A percentile compares a stretch with the other conserved stretches of the same genome.
Evolutionary conservation across 2,797 vertebrate genomes (phyloP).

Genomic region (Diplodus sargus): DNA sequence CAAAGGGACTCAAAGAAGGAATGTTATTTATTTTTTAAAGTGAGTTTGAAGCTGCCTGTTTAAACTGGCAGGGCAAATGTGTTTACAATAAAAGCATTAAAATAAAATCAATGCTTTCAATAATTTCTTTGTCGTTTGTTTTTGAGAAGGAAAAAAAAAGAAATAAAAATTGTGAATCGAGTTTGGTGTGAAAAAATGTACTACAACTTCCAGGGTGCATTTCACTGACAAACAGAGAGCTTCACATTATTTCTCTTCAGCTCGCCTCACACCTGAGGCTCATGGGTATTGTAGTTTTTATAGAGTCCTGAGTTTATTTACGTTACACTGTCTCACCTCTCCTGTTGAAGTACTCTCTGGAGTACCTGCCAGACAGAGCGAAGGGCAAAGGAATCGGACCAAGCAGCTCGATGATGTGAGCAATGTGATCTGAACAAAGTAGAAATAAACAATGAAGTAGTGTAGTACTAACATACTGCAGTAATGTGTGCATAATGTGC

Average conservation of each 20-base stretch:
- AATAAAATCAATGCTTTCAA: too few relatives aligned
- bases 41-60: too few relatives aligned
- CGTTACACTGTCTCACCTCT: slow-evolving; percentile 86
- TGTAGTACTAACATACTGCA: neutral
- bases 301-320: neutral
- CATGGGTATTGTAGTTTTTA: neutral
- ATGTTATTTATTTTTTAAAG: too few relatives aligned
- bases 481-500: too few relatives aligned
- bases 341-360: slow-evolving; percentile 98
- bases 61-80: too few relatives aligned
- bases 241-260: neutral
- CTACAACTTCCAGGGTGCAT: neutral
- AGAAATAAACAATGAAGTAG: slow-evolving; percentile 4
- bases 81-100: too few relatives aligned
- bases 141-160: too few relatives aligned
- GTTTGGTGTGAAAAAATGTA: neutral
- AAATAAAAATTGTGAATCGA: too few relatives aligned
- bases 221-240: neutral
- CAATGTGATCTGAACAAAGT: slow-evolving; percentile 95
- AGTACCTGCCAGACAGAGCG: slow-evolving; percentile 97
- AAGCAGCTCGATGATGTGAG: slow-evolving; percentile 98
- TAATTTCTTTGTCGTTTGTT: too few relatives aligned
- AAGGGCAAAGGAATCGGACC: slow-evolving; percentile 95
- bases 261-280: neutral
- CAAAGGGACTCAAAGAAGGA: too few relatives aligned